Evolutionary conservation across 2,113 vertebrate species (phyloP), one percentile per base, ranked within the genome.

Genomic region (Hyperoodon ampullatus): DNA sequence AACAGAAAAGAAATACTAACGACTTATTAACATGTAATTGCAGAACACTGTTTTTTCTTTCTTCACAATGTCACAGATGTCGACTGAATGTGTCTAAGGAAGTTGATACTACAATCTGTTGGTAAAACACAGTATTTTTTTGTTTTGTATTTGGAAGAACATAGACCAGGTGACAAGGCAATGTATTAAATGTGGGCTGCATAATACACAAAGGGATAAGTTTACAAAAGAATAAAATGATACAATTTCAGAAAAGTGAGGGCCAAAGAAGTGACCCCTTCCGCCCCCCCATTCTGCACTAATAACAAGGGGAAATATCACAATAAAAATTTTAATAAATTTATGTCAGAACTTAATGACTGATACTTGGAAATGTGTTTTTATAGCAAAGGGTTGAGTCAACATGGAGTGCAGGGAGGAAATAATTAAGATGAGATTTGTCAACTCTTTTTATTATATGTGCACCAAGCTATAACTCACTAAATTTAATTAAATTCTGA

Each of bases 1-100:
- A 96, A 93, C 61, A 93, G 71, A 95, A 96, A 98, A 97, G 60
- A 97, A 97, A 96, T 82, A 92, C 39, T 70, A 95, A 96, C 30
- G 68, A 39, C 58, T 95, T 96, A 97, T 97, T 97, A 97, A 96
- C 81, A 88, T 96, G 90, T 92, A 97, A 93, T 95, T 95, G 53
- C 77, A 58, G 84, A 92, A 88, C 53, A 66, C 55, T 50, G 66
- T n/a, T 85, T 96, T 66, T 92, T 26, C 50, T 95, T 94, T 87
- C 39, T 96, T 94, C 77, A 68, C 23, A 88, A 83, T 96, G 90
- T 96, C 86, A 97, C 68, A 92, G 60, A 96, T 98, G 61, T 93
- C 84, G 96, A 91, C 44, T 71, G 44, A 94, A 95, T 95, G 72
- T 93, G 74, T 95, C 80, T 94, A 95, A 94, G 66, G 80, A 97